These are phyloP conservation scores for Eupithecia tripunctaria DNA, from an alignment of 2,888 invertebrate genomes.

Conservation along the genomic window DNA sequence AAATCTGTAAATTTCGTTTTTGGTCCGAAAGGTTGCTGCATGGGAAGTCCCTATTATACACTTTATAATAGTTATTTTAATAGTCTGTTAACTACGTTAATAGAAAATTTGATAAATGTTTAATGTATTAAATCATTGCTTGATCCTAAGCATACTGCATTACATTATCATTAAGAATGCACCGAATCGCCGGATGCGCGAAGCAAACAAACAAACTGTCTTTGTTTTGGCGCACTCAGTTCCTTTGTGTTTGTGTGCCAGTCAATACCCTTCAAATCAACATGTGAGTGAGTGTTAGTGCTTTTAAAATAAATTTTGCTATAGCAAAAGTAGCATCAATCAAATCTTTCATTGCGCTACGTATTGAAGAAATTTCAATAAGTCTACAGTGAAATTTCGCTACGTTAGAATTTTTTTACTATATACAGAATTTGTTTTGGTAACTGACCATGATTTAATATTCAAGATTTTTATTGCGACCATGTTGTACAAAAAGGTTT, in stretches of 20 bases:
- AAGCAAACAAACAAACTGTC: slow-evolving; percentile 23
- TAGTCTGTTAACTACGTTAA: background rate
- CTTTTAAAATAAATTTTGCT: background rate
- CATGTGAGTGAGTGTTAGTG: background rate
- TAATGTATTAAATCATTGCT: background rate
- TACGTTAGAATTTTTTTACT: no score
- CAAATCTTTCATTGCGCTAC: background rate
- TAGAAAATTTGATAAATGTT: background rate
- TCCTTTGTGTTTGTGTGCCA: slow-evolving; percentile 24
- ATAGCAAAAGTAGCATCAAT: background rate
- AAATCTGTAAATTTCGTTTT: no score
- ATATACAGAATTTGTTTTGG: background rate
- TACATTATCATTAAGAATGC: slow-evolving; percentile 23
- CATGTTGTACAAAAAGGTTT: no score
- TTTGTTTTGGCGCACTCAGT: slow-evolving; percentile 34
- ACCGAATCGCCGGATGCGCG: slow-evolving; percentile 14
- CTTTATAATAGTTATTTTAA: background rate
- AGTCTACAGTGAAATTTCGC: background rate
- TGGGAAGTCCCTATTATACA: background rate
- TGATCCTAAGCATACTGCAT: slow-evolving; percentile 5
- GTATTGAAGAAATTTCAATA: background rate
- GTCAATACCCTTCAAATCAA: background rate
- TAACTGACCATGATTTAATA: background rate
- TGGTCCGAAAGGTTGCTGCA: background rate
- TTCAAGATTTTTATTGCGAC: no score